These are phyloP conservation scores for Alethe diademata DNA, from an alignment of 2,113 vertebrate species.

Conservation along the genomic window DNA sequence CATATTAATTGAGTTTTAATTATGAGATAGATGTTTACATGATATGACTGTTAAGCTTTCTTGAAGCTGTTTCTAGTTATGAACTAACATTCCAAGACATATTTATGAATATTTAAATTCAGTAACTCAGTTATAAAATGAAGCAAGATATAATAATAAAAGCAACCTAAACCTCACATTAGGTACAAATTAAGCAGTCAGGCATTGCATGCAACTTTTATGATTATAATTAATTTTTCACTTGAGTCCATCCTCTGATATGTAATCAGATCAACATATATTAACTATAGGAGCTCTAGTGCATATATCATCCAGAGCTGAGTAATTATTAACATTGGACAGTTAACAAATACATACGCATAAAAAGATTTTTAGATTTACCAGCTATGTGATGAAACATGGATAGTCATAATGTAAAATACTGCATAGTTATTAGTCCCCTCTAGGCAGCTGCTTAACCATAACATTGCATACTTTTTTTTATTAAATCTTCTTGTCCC, in stretches of 20 bases:
- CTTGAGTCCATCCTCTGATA: conserved; percentile 24
- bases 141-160: conserved; percentile 22
- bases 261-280: background rate
- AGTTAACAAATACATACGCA: background rate
- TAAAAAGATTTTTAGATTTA: background rate
- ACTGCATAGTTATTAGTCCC: background rate
- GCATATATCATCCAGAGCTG: background rate
- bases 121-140: conserved; percentile 14
- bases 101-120: conserved; percentile 12
- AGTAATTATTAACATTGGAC: background rate
- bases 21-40: conserved; percentile 31
- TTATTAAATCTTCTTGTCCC: background rate
- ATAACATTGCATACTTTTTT: background rate
- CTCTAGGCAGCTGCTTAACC: background rate
- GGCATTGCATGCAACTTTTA: background rate
- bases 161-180: background rate
- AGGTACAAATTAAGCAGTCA: conserved; percentile 34
- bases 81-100: background rate
- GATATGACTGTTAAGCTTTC: conserved; percentile 40
- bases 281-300: background rate
- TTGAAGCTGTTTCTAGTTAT: conserved; percentile 46
- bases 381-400: background rate
- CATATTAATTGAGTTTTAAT: conserved; percentile 61
- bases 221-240: conserved; percentile 52
- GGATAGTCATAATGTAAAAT: background rate